phyloP scores from a whole-genome alignment of 1,140 invertebrate species.

The Caenorhabditis tropicalis region DNA sequence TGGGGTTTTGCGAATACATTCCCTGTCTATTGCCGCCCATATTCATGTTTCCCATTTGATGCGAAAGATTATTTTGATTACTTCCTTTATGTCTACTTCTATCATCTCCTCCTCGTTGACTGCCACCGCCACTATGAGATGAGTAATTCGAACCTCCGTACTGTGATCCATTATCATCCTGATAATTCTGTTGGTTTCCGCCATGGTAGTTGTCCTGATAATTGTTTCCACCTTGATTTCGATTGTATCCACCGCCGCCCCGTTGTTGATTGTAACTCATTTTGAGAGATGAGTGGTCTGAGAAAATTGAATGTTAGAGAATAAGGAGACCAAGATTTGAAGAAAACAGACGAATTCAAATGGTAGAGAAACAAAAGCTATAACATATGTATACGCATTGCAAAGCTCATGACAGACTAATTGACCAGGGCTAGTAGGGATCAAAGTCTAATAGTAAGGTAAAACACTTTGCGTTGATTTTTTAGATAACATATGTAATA shows the following conservation, averaged over 20 bases:
- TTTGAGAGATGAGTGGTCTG: constrained; percentile 99
- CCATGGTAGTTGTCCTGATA: constrained; percentile 95
- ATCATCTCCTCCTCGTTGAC: neutral
- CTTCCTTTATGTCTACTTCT: neutral
- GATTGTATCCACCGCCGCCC: constrained; percentile 98
- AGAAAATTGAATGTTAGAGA: constrained; percentile 99
- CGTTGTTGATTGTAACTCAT: too few species aligned
- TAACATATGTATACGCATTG: too few species aligned
- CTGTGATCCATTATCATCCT: constrained; percentile 75
- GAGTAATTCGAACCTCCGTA: neutral
- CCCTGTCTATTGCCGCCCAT: neutral
- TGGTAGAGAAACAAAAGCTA: too few species aligned
- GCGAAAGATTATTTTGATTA: too few species aligned
- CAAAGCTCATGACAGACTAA: too few species aligned
- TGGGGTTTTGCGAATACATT: neutral
- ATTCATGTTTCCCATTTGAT: too few species aligned
- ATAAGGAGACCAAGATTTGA: too few species aligned
- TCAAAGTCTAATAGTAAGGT: too few species aligned
- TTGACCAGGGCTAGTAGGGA: too few species aligned
- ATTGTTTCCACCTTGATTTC: constrained; percentile 97
- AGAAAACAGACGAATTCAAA: too few species aligned
- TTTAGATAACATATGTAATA: too few species aligned
- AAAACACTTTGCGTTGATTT: too few species aligned
- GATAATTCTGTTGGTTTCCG: constrained; percentile 96
- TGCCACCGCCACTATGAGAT: neutral